Conservation (phyloP, 2,888 invertebrate genomes). For the Hyppa rectilinea region DNA sequence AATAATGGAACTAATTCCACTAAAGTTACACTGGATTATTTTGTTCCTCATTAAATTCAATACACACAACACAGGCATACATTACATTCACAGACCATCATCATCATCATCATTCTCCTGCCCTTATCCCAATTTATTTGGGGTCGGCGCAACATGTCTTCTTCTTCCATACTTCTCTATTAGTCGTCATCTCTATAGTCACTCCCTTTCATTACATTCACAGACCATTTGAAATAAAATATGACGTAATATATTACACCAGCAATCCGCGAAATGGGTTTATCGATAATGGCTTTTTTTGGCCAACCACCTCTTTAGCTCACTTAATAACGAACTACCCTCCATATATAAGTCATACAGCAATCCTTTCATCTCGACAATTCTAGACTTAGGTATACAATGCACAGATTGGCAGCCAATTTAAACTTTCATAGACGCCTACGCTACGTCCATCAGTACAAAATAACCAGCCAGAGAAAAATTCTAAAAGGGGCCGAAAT, state of each 20-base stretch:
- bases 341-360: conserved; percentile 12
- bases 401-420: conserved; percentile 59
- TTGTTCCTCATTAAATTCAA: not conserved
- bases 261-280: not conserved
- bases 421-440: conserved; percentile 60
- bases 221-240: not conserved
- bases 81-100: not conserved
- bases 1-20: too few relatives aligned
- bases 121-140: too few relatives aligned
- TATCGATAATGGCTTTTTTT: not conserved
- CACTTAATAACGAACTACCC: not conserved
- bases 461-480: conserved; percentile 51
- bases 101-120: too few relatives aligned
- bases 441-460: conserved; percentile 46
- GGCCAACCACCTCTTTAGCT: not conserved
- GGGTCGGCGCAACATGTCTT: too few relatives aligned
- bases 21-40: not conserved
- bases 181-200: too few relatives aligned
- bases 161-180: too few relatives aligned
- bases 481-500: conserved; percentile 64
- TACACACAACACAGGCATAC: too few relatives aligned
- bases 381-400: conserved; percentile 29
- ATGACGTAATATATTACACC: not conserved
- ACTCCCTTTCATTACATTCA: not conserved
- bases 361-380: conserved; percentile 42